A percentile compares a stretch with the other conserved stretches of the same genome.
phyloP scores from a whole-genome alignment of 2,797 vertebrate genomes.

The Pangasius krempfi region DNA sequence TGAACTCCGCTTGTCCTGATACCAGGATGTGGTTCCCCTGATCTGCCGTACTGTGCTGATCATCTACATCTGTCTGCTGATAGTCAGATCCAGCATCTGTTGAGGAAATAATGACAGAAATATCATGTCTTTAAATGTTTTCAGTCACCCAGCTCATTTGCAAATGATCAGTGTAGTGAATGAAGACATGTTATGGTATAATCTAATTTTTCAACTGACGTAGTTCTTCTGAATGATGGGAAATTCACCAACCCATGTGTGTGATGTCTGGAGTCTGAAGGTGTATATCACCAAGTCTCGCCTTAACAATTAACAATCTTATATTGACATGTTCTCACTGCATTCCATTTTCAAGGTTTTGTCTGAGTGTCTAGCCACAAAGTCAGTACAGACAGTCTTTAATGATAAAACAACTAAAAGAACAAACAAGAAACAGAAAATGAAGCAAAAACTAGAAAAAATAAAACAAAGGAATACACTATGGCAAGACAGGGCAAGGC shows the following conservation, averaged over 20 bases:
- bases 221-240: background rate
- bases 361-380: background rate
- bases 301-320: background rate
- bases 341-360: background rate
- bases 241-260: background rate
- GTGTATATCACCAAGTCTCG: background rate
- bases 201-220: background rate
- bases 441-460: too few species aligned
- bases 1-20: conserved; percentile 46
- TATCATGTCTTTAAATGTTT: background rate
- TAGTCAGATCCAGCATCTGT: conserved; percentile 72
- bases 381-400: too few species aligned
- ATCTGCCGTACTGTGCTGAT: conserved; percentile 52
- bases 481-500: too few species aligned
- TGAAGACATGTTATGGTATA: background rate
- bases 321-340: background rate
- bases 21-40: conserved; percentile 45
- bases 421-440: too few species aligned
- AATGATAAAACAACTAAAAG: too few species aligned
- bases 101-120: background rate
- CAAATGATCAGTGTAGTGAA: background rate
- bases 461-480: too few species aligned
- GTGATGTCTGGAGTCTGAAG: background rate
- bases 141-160: background rate
- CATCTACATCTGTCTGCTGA: conserved; percentile 69